Conservation (phyloP, 1,140 invertebrate species). For the Macrobrachium rosenbergii region DNA sequence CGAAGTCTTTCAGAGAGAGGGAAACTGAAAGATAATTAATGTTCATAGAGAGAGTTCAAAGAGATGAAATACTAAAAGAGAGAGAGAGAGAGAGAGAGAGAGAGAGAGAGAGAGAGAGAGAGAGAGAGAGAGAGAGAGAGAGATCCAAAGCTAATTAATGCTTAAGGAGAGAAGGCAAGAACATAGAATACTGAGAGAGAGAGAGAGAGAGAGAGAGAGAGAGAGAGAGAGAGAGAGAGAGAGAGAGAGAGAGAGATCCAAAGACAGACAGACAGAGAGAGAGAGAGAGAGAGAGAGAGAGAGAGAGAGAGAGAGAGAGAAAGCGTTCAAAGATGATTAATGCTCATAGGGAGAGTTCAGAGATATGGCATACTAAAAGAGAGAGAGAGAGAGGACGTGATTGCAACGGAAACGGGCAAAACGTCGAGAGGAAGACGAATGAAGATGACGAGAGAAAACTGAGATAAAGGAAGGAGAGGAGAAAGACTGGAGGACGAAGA, state of each 20-base stretch:
- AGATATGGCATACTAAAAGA: background rate
- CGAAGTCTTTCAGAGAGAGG: constrained; percentile 15
- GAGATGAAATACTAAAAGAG: background rate
- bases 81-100: constrained; percentile 21
- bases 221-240: constrained; percentile 9
- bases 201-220: constrained; percentile 14
- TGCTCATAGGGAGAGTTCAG: too few relatives aligned
- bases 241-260: background rate
- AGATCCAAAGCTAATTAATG: background rate
- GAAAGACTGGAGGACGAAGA: background rate
- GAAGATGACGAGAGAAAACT: background rate
- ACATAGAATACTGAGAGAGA: too few relatives aligned
- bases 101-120: background rate
- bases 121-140: background rate
- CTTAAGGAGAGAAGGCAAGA: background rate
- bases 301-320: too few relatives aligned
- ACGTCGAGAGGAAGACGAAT: background rate
- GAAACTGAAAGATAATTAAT: background rate
- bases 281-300: background rate
- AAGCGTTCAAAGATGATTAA: too few relatives aligned
- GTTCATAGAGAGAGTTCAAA: too few relatives aligned
- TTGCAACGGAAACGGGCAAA: background rate
- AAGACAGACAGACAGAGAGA: too few relatives aligned
- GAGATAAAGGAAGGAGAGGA: background rate
- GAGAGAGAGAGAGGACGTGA: background rate